These are phyloP conservation scores for Heterotilapia buettikoferi DNA, from an alignment of 2,113 vertebrate genomes.

Conservation along the genomic window DNA sequence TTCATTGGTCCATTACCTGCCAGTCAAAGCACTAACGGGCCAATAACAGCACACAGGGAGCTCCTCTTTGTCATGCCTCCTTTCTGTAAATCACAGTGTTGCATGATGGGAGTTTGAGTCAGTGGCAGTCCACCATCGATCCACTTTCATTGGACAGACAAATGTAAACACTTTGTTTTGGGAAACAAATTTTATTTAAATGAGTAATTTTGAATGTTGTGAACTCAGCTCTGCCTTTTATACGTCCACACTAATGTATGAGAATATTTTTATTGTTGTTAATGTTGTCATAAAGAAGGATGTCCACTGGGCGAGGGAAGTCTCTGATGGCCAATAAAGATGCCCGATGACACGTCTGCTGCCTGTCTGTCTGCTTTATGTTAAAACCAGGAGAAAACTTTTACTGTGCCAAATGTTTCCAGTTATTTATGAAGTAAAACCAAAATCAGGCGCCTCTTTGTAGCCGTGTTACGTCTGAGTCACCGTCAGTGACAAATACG, in stretches of 20 bases:
- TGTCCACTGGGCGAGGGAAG: background rate
- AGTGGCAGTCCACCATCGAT: accelerated
- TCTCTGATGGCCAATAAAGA: constrained; percentile 3
- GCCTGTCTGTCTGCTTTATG: background rate
- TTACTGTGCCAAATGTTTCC: accelerated
- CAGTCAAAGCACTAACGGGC: background rate
- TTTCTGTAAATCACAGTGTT: background rate
- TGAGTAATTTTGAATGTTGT: background rate
- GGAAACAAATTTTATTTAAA: background rate
- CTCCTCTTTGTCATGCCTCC: background rate
- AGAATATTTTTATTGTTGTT: background rate
- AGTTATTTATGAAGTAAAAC: background rate
- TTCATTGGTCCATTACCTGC: background rate
- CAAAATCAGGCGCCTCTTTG: accelerated
- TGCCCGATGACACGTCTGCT: background rate
- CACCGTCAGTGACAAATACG: accelerated
- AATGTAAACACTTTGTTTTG: background rate
- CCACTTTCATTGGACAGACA: background rate
- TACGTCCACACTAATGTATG: background rate
- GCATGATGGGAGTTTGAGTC: background rate
- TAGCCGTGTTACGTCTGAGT: accelerated
- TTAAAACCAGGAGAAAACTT: background rate
- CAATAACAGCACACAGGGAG: background rate
- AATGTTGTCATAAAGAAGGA: background rate
- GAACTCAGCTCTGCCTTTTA: background rate